Evolutionary conservation across 2,797 vertebrate genomes (phyloP).

Genomic region (Siniperca undulata): DNA sequence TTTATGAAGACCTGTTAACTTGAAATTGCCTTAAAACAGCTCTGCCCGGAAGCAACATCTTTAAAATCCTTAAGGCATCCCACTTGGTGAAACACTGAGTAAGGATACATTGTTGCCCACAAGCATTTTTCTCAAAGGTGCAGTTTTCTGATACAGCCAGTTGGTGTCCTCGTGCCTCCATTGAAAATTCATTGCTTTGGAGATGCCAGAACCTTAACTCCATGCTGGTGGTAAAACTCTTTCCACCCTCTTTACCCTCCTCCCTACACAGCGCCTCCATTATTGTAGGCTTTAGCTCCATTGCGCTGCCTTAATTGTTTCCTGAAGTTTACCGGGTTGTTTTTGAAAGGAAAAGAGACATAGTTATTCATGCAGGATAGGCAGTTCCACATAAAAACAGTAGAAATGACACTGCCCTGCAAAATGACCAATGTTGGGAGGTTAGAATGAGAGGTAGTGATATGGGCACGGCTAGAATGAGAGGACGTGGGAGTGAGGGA

Average conservation of each 20-base stretch:
- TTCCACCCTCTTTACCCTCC: slow-evolving; percentile 41
- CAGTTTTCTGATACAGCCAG: slow-evolving; percentile 55
- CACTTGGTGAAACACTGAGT: slow-evolving; percentile 6
- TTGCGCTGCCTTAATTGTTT: slow-evolving; percentile 80
- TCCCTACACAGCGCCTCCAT: slow-evolving; percentile 67
- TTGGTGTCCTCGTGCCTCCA: slow-evolving; percentile 82
- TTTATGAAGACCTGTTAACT: background rate
- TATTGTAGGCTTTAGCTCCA: slow-evolving; percentile 76
- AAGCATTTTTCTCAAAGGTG: slow-evolving; percentile 17
- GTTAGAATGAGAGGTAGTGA: slow-evolving; percentile 16
- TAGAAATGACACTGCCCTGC: background rate
- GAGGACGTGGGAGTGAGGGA: slow-evolving; percentile 21
- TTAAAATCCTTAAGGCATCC: slow-evolving; percentile 12
- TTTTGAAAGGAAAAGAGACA: slow-evolving; percentile 48
- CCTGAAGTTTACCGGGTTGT: slow-evolving; percentile 74
- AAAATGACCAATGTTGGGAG: slow-evolving; percentile 35
- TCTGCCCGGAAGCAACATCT: slow-evolving; percentile 5
- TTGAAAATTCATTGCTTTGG: slow-evolving; percentile 8
- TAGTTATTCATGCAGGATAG: slow-evolving; percentile 32
- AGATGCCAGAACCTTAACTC: slow-evolving; percentile 33
- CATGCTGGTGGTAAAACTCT: slow-evolving; percentile 50
- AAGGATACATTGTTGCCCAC: slow-evolving; percentile 9
- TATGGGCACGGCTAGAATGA: background rate
- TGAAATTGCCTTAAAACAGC: background rate
- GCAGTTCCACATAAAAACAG: background rate